Evolutionary conservation across 2,113 vertebrate genomes (phyloP).

Genomic region (Takifugu flavidus): DNA sequence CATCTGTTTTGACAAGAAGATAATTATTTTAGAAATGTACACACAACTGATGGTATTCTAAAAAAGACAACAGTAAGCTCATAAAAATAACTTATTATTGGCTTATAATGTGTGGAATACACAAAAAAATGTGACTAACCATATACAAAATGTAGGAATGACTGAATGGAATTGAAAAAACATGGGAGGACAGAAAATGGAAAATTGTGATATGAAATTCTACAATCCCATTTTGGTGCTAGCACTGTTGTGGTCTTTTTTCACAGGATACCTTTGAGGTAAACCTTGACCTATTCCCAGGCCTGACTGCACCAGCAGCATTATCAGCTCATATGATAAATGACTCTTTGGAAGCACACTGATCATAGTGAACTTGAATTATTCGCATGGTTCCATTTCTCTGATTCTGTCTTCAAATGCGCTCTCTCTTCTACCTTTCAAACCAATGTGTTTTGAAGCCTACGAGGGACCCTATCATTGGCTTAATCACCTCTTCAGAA

Average conservation of each 20-base stretch:
- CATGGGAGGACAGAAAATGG: background rate
- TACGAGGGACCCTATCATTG: conserved; percentile 42
- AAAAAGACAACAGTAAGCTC: background rate
- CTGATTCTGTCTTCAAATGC: conserved; percentile 29
- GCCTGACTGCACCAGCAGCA: conserved; percentile 26
- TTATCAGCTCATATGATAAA: conserved; percentile 54
- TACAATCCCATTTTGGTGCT: background rate
- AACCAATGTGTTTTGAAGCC: conserved; percentile 47
- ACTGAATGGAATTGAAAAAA: background rate
- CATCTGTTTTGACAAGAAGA: too few species aligned
- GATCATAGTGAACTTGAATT: conserved; percentile 54
- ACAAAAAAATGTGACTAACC: background rate
- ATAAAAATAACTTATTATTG: background rate
- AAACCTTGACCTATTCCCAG: conserved; percentile 40
- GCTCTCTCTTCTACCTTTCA: conserved; percentile 36
- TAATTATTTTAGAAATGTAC: background rate
- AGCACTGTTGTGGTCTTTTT: conserved; percentile 28
- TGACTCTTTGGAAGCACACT: conserved; percentile 36
- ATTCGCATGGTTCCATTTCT: conserved; percentile 22
- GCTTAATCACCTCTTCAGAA: conserved; percentile 69
- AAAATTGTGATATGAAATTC: conserved; percentile 1
- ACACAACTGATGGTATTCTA: background rate
- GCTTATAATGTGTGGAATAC: background rate
- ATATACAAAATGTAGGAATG: background rate
- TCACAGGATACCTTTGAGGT: conserved; percentile 38